Evolutionary conservation across 1,140 invertebrate species (phyloP).

Genomic region (Holcopasites calliopsidis): DNA sequence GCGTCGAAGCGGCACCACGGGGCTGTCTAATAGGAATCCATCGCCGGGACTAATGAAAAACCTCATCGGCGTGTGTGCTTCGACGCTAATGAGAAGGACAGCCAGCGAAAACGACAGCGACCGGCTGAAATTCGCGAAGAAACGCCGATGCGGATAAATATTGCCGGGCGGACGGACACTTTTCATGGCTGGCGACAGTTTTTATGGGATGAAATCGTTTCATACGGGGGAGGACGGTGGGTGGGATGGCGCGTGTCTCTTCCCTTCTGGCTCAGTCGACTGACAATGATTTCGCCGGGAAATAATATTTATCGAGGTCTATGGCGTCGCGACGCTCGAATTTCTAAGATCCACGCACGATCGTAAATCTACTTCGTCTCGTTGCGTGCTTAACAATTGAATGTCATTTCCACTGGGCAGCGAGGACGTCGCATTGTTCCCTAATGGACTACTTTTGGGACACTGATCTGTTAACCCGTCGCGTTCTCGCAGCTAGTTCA

Average conservation of each 20-base stretch:
- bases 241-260: neutral
- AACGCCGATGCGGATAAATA: slow-evolving; percentile 50
- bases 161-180: slow-evolving; percentile 37
- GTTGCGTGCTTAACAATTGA: slow-evolving; percentile 23
- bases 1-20: slow-evolving; percentile 53
- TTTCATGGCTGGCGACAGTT: slow-evolving; percentile 44
- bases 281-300: slow-evolving; percentile 34
- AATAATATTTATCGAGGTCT: slow-evolving; percentile 46
- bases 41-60: slow-evolving; percentile 75
- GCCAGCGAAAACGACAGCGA: slow-evolving; percentile 50
- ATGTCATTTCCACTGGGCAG: neutral
- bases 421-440: slow-evolving; percentile 40
- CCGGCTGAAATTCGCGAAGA: slow-evolving; percentile 65
- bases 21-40: slow-evolving; percentile 72
- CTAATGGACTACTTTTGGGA: slow-evolving; percentile 21
- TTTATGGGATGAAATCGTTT: slow-evolving; percentile 37
- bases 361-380: slow-evolving; percentile 56
- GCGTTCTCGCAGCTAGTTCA: neutral
- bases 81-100: slow-evolving; percentile 69
- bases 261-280: slow-evolving; percentile 1
- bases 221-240: neutral
- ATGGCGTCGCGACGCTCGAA: neutral
- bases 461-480: slow-evolving; percentile 33
- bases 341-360: slow-evolving; percentile 33
- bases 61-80: slow-evolving; percentile 71